Base-by-base conservation (phyloP, 2,113 vertebrate species). In the Artemisiospiza belli region DNA sequence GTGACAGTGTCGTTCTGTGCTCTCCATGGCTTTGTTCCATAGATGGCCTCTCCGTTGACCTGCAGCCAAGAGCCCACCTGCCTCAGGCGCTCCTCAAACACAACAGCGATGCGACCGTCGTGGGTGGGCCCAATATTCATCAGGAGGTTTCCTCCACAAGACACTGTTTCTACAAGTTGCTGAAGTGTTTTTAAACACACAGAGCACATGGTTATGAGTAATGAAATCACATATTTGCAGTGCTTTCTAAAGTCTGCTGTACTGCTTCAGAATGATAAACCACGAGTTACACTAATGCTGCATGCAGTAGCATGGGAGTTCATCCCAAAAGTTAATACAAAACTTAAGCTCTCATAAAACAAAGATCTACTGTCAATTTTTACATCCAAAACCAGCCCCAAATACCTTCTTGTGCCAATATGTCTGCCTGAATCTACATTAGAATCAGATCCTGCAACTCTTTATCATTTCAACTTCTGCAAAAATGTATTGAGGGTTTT, bases 141-240 rank as follows among this genome's bases (percentile, higher is more conserved):
- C 96, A 99, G 93, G 83, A 99, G 97, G 95, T 99, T 99, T 79
- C 99, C 99, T 44, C 99, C 99, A 59, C 98, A 99, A 13, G 99
- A 99, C 62, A 99, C 99, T 0, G 99, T 99, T 97, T 99, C 98
- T 58, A 98, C 99, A 57, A 99, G 96, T 98, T 98, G 90, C 98
- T 98, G 91, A 89, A 85, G 89, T 58, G 82, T 89, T 96, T 94
- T 88, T 51, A 88, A 94, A 85, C 90, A 72, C 23, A 80, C 10
- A 73, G 24, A 93, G 14, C 85, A 83, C 21, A 37, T 10, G 24
- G 81, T 78, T 72, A 72, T 1, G 2, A 41, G 54, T n/a, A 77
- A 75, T 54, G n/a, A 75, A 70, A 73, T 30, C 7, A 25, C 25
- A 10, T 15, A 30, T 59, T 54, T 41, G 15, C 83, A 83, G 44